Evolutionary conservation across 1,140 invertebrate species (phyloP).

Genomic region (Drosophila gunungcola): DNA sequence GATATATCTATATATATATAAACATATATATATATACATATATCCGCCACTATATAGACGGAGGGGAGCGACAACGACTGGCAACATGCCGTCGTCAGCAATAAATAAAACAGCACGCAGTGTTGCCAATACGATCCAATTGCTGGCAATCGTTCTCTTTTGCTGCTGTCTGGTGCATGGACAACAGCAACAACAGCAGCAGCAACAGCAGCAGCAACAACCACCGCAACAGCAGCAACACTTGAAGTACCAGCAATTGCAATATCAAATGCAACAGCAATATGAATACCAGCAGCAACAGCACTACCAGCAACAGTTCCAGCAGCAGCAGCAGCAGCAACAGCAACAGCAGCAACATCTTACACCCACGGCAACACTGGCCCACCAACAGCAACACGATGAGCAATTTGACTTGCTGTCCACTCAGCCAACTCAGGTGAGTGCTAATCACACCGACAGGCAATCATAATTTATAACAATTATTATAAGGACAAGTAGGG

Average conservation of each 20-base stretch:
- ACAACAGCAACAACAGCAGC: slow-evolving; percentile 48
- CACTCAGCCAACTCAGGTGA: slow-evolving; percentile 71
- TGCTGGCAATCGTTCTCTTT: slow-evolving; percentile 64
- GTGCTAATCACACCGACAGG: slow-evolving; percentile 38
- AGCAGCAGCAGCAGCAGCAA: slow-evolving; percentile 46
- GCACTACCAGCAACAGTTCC: slow-evolving; percentile 70
- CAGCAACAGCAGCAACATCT: slow-evolving; percentile 42
- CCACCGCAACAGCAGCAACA: slow-evolving; percentile 42
- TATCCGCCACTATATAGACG: slow-evolving; percentile 2
- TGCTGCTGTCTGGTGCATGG: slow-evolving; percentile 67
- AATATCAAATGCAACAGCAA: slow-evolving; percentile 78
- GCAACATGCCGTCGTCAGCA: slow-evolving; percentile 67
- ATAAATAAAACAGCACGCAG: slow-evolving; percentile 60
- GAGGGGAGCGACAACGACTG: slow-evolving; percentile 10
- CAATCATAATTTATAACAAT: slow-evolving; percentile 31
- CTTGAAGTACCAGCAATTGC: slow-evolving; percentile 73
- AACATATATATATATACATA: slow-evolving; percentile 15
- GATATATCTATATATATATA: slow-evolving; percentile 17
- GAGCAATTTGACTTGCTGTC: slow-evolving; percentile 59
- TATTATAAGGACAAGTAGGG: slow-evolving; percentile 3
- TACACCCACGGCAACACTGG: slow-evolving; percentile 27
- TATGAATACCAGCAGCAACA: slow-evolving; percentile 78
- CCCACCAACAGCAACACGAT: slow-evolving; percentile 42
- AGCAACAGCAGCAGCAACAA: slow-evolving; percentile 29
- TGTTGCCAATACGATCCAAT: slow-evolving; percentile 67